Base-by-base conservation (phyloP, 2,888 invertebrate genomes). In the Plemyria rubiginata region DNA sequence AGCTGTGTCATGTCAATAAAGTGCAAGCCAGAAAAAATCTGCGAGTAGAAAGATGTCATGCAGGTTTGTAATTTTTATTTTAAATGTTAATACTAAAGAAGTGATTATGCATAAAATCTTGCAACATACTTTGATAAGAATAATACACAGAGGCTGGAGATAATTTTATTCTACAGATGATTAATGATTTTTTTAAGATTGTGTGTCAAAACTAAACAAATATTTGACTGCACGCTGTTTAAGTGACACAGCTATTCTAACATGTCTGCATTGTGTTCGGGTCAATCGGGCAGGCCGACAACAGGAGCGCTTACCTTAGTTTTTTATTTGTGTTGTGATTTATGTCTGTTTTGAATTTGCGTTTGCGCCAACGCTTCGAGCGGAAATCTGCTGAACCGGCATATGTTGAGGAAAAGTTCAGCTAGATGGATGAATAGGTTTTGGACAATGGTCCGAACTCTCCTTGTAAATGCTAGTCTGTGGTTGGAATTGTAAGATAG, bases 261-360 rank as follows among this genome's bases (percentile, higher is more conserved):
- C 2, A 1, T 2, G 4, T 12, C 65, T 60, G 56, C 8, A 11
- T 29, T 32, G 0, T 36, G 64, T 40, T 16, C 50, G 60, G 60
- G 64, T 65, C 64, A 64, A 49, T 68, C 77, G 74, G 70, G 77
- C 80, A 79, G 85, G 84, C 80, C 87, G 84, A 88, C 91, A 89
- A 87, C 90, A 88, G 90, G 88, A 88, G 85, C 90, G 91, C 92
- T 91, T 91, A 92, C 92, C 92, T 92, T 89, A 81, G 86, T 92
- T 91, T 89, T 92, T 92, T 92, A 90, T 91, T 92, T 92, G 89
- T 90, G 45, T 77, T 68, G 83, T 89, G 92, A 92, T 92, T 91
- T 92, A 92, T 91, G 80, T 82, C 75, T 90, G 91, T 91, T 90
- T 85, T 86, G 90, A 90, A 90, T 90, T 90, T 90, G 88, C 86